Base-by-base conservation (phyloP, 2,113 vertebrate genomes). In the Misgurnus anguillicaudatus region DNA sequence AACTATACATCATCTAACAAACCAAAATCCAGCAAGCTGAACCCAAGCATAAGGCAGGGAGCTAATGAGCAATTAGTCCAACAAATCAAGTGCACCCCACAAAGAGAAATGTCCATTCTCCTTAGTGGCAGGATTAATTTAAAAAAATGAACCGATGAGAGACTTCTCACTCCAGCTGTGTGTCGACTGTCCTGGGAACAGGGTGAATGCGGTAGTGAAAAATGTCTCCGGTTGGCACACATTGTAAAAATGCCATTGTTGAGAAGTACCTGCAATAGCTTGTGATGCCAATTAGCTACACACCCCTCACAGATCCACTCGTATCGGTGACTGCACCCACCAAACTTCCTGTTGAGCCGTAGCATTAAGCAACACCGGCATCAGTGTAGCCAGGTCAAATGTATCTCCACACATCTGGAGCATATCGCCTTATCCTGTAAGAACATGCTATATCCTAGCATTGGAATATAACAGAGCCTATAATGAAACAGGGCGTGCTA, bases 121-220 rank as follows among this genome's bases (percentile, higher is more conserved):
- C 16, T 39, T 13, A 19, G 14, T 11, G 3, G 36, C 17, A 14
- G 10, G 42, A 39, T 61, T 70, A 0, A 36, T 61, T 67, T 67
- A n/a, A 21, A 16, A 60, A 66, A 55, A 66, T 57, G 4, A 39
- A 53, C 45, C 24, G 45, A 53, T 41, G 36, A 75, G 8, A 61
- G 58, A 75, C 66, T 71, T 74, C 10, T 64, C 65, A 51, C 39
- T 83, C 41, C 47, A 36, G 39, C 60, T 79, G 82, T 78, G 72
- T 41, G 45, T 31, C 36, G 21, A 65, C 69, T 48, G 72, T 47
- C 42, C 41, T n/a, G 77, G 51, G 60, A 80, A 72, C 38, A 60
- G 61, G 75, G 61, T 36, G 42, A 60, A 13, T 63, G 58, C 9
- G 14, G n/a, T 24, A 19, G 55, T 70, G 19, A 55, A 58, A 80